Percentiles rank a stretch among this genome's conserved stretches.
phyloP scores from a whole-genome alignment of 2,113 vertebrate genomes.

The Megaptera novaeangliae region DNA sequence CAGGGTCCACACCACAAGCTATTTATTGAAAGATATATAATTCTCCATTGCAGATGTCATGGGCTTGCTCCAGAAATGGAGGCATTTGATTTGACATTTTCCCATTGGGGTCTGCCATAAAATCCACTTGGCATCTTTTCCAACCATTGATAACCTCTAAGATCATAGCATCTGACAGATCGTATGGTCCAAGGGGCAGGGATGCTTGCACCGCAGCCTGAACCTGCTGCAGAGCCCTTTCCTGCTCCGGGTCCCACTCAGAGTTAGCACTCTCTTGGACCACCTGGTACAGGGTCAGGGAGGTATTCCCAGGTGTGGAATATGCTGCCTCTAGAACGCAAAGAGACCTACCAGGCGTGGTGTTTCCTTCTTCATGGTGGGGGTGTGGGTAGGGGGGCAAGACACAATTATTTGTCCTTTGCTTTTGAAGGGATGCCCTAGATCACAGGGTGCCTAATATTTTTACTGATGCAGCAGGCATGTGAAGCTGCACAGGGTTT shows the following conservation, averaged over 20 bases:
- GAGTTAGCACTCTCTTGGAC: background rate
- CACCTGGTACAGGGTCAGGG: background rate
- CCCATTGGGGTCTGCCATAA: background rate
- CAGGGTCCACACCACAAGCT: background rate
- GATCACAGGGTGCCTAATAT: background rate
- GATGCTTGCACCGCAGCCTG: background rate
- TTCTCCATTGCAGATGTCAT: background rate
- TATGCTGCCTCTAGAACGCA: background rate
- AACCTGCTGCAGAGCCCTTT: too few relatives aligned
- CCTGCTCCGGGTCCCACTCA: background rate
- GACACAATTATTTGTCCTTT: background rate
- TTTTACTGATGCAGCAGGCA: background rate
- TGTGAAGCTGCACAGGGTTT: background rate
- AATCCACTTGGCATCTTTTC: background rate
- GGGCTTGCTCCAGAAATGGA: background rate
- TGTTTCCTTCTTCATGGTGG: background rate
- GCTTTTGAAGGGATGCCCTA: background rate
- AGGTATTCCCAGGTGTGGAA: background rate
- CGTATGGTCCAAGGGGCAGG: background rate
- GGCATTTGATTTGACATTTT: background rate
- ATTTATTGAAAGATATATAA: too few relatives aligned
- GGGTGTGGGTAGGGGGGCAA: background rate
- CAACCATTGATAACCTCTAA: background rate
- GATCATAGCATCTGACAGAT: too few relatives aligned
- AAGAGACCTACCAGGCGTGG: background rate